Conservation (phyloP, 2,888 invertebrate genomes). For the Baronia brevicornis region DNA sequence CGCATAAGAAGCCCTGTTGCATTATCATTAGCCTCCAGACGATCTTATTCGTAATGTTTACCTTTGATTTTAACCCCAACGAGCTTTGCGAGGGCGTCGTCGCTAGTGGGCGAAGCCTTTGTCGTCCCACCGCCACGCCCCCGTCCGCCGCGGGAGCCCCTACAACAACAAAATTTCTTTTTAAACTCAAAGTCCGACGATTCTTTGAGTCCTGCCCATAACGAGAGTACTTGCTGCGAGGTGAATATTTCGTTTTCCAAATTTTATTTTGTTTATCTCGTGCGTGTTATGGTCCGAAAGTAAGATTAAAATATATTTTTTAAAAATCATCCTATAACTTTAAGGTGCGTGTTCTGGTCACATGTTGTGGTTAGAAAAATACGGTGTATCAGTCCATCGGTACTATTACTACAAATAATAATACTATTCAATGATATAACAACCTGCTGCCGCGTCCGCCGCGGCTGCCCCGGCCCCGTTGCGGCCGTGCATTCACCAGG, state of each 20-base stretch:
- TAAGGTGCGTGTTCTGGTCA: too few species aligned
- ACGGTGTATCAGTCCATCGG: not conserved
- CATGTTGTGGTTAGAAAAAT: not conserved
- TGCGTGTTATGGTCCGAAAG: too few species aligned
- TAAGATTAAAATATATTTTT: too few species aligned
- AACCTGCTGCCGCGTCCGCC: conserved; percentile 65
- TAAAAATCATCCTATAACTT: too few species aligned
- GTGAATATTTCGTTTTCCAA: too few species aligned
- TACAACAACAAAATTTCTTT: conserved; percentile 6
- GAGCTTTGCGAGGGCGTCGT: conserved; percentile 57
- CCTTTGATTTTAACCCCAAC: conserved; percentile 67
- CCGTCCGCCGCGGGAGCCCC: conserved; percentile 18
- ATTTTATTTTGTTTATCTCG: too few species aligned
- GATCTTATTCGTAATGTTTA: conserved; percentile 22
- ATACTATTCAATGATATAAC: not conserved
- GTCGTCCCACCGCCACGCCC: conserved; percentile 19
- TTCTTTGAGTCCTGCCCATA: too few species aligned
- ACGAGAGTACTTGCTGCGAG: too few species aligned
- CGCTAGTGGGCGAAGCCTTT: conserved; percentile 25
- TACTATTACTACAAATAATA: too few species aligned
- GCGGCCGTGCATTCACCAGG: conserved; percentile 20
- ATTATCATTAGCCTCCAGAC: too few species aligned
- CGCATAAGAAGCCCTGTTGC: too few species aligned
- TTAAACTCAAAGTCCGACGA: not conserved
- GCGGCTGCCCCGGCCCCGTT: conserved; percentile 62